Evolutionary conservation across 2,888 invertebrate genomes (phyloP).

Genomic region (Actias luna): DNA sequence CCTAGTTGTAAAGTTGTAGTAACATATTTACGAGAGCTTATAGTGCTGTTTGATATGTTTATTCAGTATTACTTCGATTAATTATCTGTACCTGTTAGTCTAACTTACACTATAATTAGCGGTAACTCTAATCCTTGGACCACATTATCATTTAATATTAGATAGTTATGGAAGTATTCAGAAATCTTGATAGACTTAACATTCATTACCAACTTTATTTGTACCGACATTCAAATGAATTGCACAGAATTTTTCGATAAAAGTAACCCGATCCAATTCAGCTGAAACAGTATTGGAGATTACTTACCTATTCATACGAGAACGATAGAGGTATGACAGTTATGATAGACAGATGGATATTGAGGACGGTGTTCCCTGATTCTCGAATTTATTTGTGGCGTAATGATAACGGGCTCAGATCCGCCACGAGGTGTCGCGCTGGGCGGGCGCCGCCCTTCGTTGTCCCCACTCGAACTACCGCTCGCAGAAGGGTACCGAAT

Average conservation of each 20-base stretch:
- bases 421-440: neutral
- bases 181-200: too few species aligned
- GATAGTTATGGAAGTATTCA: too few species aligned
- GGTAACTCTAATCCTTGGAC: too few species aligned
- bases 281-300: neutral
- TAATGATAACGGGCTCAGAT: neutral
- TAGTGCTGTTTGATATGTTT: too few species aligned
- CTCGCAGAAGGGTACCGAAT: neutral
- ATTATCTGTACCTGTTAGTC: too few species aligned
- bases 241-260: neutral
- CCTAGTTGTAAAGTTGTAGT: too few species aligned
- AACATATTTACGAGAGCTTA: too few species aligned
- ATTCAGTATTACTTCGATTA: too few species aligned
- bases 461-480: neutral
- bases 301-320: neutral
- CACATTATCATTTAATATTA: too few species aligned
- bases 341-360: constrained; percentile 7
- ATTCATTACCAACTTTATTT: too few species aligned
- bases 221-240: neutral
- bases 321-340: constrained; percentile 1
- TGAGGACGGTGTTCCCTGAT: neutral
- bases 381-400: neutral
- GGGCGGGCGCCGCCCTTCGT: neutral
- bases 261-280: neutral
- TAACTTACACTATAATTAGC: too few species aligned